Evolutionary conservation across 2,888 invertebrate genomes (phyloP).

Genomic region (Parnassius mnemosyne): DNA sequence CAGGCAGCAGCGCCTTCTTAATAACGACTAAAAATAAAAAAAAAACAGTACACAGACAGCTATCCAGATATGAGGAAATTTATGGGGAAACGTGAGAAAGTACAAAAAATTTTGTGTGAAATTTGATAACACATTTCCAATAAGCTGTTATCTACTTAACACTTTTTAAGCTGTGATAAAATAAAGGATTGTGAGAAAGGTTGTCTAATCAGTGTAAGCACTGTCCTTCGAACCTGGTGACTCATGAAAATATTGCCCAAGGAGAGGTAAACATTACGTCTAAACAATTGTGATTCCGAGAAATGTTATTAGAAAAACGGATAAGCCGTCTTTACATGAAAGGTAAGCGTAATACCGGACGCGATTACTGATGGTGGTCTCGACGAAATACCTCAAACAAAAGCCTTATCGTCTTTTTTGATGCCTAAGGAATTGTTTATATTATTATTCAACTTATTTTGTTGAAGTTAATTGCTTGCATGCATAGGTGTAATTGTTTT

Average conservation of each 20-base stretch:
- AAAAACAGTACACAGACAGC: too few relatives aligned
- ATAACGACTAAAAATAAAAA: too few relatives aligned
- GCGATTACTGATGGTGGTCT: conserved; percentile 10
- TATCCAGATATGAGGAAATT: too few relatives aligned
- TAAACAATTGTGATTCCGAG: conserved; percentile 44
- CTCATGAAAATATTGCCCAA: conserved; percentile 9
- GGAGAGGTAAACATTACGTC: conserved; percentile 43
- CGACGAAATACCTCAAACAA: conserved; percentile 11
- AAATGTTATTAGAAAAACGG: conserved; percentile 53
- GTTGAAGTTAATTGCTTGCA: too few relatives aligned
- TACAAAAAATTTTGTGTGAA: background rate
- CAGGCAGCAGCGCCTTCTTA: too few relatives aligned
- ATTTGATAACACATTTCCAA: background rate
- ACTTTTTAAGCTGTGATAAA: background rate
- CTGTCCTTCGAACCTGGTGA: conserved; percentile 5
- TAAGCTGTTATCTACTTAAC: background rate
- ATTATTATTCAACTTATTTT: too few relatives aligned
- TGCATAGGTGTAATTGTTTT: too few relatives aligned
- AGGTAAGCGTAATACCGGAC: conserved; percentile 30
- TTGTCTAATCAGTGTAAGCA: background rate
- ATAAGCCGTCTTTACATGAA: conserved; percentile 39
- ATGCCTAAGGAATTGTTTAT: background rate
- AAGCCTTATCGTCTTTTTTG: conserved; percentile 22
- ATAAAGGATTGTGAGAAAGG: background rate
- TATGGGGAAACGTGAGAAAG: conserved; percentile 5